Evolutionary conservation across 1,140 invertebrate species (phyloP).

Genomic region (Lysiphlebus fabarum): DNA sequence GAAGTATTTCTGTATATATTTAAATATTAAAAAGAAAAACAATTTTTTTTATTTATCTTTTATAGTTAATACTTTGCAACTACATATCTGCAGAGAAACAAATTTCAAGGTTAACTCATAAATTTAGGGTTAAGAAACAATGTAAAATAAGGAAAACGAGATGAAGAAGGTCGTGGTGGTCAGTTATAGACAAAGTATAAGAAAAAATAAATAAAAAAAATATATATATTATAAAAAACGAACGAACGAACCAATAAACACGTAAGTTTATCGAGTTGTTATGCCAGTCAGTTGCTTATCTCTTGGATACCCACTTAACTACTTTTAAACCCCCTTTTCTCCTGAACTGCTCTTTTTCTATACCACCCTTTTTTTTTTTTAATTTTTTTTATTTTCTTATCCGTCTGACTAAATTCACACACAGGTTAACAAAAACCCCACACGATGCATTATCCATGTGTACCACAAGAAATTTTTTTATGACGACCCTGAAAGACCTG

Average conservation of each 20-base stretch:
- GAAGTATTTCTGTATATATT: too few species aligned
- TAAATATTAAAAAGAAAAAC: too few species aligned
- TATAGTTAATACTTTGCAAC: conserved; percentile 1
- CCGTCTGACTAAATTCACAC: not conserved
- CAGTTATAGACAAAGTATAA: conserved; percentile 4
- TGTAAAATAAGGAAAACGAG: conserved; percentile 23
- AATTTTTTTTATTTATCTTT: not conserved
- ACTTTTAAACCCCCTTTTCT: conserved; percentile 21
- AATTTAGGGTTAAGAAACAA: conserved; percentile 32
- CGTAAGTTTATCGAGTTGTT: conserved; percentile 49
- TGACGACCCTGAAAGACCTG: too few species aligned
- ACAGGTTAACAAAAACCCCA: not conserved
- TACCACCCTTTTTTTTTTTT: not conserved
- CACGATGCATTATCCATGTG: not conserved
- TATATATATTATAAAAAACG: too few species aligned
- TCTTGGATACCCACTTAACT: conserved; percentile 51
- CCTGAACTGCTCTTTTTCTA: not conserved
- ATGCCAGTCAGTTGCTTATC: conserved; percentile 46
- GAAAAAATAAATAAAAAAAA: conserved; percentile 10
- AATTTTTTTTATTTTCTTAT: not conserved
- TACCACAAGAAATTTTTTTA: too few species aligned
- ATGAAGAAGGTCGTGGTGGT: conserved; percentile 7
- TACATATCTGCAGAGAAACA: not conserved
- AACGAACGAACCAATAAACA: conserved; percentile 47
- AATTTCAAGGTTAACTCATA: conserved; percentile 27